Evolutionary conservation across 2,888 invertebrate genomes (phyloP), one percentile per base, ranked within the genome.

Genomic region (Latheticus oryzae): DNA sequence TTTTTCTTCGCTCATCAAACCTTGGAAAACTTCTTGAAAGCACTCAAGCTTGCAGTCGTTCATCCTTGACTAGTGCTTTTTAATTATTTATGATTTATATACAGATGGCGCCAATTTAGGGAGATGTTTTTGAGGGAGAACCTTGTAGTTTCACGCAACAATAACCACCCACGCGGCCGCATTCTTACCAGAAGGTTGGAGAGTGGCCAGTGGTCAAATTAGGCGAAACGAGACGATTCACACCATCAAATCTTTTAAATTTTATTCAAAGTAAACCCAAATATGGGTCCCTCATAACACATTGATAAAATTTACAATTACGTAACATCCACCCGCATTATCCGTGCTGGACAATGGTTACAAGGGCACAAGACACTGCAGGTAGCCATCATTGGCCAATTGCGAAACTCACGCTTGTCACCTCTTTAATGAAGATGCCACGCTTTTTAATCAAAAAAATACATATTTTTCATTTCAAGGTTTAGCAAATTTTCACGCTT

Each of bases 311-410:
- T 45, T 12, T 45, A 7, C 9, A 1, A 19, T 52, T 52, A 16
- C 52, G 52, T 42, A 52, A 52, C 28, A 33, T 52, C 52, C 52
- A 52, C 52, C 52, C 52, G 52, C 52, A 52, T 38, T 50, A 37
- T 50, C 35, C 11, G 26, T 12, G 24, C 40, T 16, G 51, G 51
- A 15, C 52, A 52, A 52, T 33, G 52, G 30, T 40, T 16, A 52
- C 52, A 52, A 52, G 52, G 52, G 52, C 52, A 52, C 52, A 23
- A 42, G 52, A 21, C 52, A 52, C 52, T 52, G 52, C 52, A 42
- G 52, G 42, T 52, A 52, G 26, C 32, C 12, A 42, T 52, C 42
- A 52, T 52, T 47, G 35, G 19, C 21, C 12, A 19, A 21, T 52
- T 52, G 38, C 42, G 52, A 52, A 52, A 52, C 19, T 32, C 38